Conservation (phyloP, 2,888 invertebrate genomes). For the Epicampocera succincta region DNA sequence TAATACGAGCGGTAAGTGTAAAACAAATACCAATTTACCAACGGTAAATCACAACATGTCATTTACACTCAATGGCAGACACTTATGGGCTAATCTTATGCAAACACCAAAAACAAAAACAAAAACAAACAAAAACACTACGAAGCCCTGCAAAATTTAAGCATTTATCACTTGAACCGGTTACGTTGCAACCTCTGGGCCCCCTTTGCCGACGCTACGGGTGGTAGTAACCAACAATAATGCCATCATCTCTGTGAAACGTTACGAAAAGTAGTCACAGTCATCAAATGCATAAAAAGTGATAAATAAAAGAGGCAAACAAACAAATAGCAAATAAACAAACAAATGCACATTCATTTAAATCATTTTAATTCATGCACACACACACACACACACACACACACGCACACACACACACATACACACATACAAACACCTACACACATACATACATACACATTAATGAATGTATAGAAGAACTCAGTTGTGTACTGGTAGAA, state of each 20-base stretch:
- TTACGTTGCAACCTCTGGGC: constrained; percentile 20
- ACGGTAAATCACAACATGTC: constrained; percentile 70
- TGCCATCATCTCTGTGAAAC: constrained; percentile 38
- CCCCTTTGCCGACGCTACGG: neutral
- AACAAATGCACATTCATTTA: constrained; percentile 69
- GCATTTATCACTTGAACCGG: constrained; percentile 56
- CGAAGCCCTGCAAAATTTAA: constrained; percentile 55
- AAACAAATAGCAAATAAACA: constrained; percentile 44
- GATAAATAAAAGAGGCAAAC: constrained; percentile 57
- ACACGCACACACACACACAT: neutral
- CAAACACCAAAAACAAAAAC: no score
- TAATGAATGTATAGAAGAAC: neutral
- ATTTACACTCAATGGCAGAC: constrained; percentile 69
- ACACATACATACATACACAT: neutral
- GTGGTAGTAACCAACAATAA: constrained; percentile 18
- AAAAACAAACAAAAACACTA: constrained; percentile 55
- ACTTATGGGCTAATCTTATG: constrained; percentile 70
- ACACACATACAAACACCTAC: neutral
- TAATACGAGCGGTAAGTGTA: constrained; percentile 44
- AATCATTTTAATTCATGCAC: constrained; percentile 58
- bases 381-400: constrained; percentile 5
- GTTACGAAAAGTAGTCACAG: constrained; percentile 45
- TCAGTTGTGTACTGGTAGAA: neutral
- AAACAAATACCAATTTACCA: constrained; percentile 66
- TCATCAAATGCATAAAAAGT: constrained; percentile 59